Base-by-base conservation (phyloP, 2,888 invertebrate genomes). In the Gryllus longicercus region DNA sequence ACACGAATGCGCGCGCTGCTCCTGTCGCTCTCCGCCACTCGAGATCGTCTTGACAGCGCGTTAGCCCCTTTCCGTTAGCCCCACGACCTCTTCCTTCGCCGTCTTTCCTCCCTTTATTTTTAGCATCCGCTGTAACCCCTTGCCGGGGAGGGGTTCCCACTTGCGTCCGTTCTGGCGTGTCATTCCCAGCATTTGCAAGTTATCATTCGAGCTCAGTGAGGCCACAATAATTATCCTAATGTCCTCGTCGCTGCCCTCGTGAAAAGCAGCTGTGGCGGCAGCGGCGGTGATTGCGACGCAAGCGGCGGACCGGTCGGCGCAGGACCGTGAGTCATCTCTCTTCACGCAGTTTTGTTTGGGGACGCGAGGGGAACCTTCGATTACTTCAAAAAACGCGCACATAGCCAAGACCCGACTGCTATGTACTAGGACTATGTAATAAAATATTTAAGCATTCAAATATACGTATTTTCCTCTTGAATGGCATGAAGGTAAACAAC, bases 191-290 rank as follows among this genome's bases (percentile, higher is more conserved):
- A 63, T 63, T 63, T 63, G 63, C 63, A n/a, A 63, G 63, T 63
- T 18, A 16, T 63, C 63, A 63, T 63, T 63, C 63, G n/a, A 63
- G n/a, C 63, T 63, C 63, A 63, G 16, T 63, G 16, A 63, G n/a
- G 63, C 63, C 63, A 63, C n/a, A 63, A 63, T 63, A 63, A 63
- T 63, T 18, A n/a, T 63, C n/a, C n/a, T 63, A 63, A 63, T 63
- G 63, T 63, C 63, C n/a, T n/a, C n/a, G 14, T 63, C n/a, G 63
- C 14, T n/a, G 63, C 16, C 16, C 38, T 38, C 38, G 38, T 38
- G 38, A 38, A 38, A 38, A 8, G 38, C 38, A 38, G 38, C 38
- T 38, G 38, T 38, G 38, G 38, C 38, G 38, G 5, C 8, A 8
- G 38, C 38, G 38, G 38, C 38, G 38, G 38, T 38, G 38, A 8